Conservation (phyloP, 2,888 invertebrate genomes). For the Lepidochrysops patricia region DNA sequence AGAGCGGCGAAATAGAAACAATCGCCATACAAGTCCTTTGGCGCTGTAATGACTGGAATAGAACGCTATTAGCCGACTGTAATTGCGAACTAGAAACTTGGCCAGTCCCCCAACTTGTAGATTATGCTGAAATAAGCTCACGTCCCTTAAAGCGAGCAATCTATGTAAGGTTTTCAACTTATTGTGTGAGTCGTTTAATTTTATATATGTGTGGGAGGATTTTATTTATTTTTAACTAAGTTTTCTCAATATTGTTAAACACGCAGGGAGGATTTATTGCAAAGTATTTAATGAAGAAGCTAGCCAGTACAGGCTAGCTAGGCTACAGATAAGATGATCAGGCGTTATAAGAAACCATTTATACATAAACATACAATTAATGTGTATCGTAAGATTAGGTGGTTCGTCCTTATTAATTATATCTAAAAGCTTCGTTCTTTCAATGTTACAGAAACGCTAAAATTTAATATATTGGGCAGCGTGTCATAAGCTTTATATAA, state of each 20-base stretch:
- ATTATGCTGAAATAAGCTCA: slow-evolving; percentile 22
- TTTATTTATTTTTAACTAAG: neutral
- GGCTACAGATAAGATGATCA: neutral
- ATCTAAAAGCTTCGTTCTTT: too few species aligned
- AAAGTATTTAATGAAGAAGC: too few species aligned
- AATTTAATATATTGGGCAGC: too few species aligned
- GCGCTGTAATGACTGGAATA: slow-evolving; percentile 26
- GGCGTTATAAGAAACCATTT: too few species aligned
- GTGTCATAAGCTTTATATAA: too few species aligned
- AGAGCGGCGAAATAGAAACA: slow-evolving; percentile 23
- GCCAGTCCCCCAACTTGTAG: slow-evolving; percentile 25
- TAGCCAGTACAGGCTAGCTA: too few species aligned
- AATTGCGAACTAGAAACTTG: slow-evolving; percentile 26
- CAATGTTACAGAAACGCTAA: too few species aligned
- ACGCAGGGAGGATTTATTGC: neutral
- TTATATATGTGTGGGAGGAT: neutral
- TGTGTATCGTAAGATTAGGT: too few species aligned
- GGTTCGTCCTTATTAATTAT: too few species aligned
- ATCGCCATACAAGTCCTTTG: slow-evolving; percentile 25
- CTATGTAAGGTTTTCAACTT: slow-evolving; percentile 15
- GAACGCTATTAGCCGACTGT: slow-evolving; percentile 25
- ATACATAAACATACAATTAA: too few species aligned
- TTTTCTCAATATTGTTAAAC: neutral
- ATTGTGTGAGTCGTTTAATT: slow-evolving; percentile 10
- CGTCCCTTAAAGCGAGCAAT: slow-evolving; percentile 17